A percentile compares a stretch with the other conserved stretches of the same genome.
These are phyloP conservation scores for Oscheius sp. DNA, from an alignment of 2,888 invertebrate genomes.

Conservation along the genomic window DNA sequence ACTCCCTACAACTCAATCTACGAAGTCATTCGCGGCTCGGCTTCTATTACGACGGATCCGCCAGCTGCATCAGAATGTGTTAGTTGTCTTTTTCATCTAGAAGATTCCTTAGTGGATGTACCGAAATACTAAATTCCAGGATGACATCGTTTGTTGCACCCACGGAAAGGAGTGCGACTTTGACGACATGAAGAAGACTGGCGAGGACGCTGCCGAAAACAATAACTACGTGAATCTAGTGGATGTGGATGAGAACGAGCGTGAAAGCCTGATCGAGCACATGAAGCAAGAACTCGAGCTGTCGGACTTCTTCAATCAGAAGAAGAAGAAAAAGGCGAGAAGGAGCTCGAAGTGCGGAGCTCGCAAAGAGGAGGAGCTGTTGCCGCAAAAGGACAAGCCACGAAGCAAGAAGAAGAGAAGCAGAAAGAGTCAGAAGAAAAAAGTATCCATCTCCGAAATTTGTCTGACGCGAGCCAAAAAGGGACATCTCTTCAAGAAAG, in stretches of 20 bases:
- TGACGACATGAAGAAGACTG: background rate
- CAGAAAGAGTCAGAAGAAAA: no score
- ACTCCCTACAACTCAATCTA: slow-evolving; percentile 7
- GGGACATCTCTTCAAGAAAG: background rate
- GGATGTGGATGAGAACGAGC: background rate
- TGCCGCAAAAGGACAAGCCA: slow-evolving; percentile 2
- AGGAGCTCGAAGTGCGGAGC: background rate
- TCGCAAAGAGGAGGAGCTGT: background rate
- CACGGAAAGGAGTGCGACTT: background rate
- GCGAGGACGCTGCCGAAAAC: background rate
- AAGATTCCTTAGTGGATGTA: no score
- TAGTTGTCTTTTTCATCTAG: no score
- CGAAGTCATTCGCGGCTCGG: background rate
- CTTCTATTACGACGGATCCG: background rate
- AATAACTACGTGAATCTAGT: background rate
- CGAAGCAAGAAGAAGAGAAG: background rate
- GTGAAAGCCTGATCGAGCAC: background rate
- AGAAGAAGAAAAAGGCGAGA: background rate
- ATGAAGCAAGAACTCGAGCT: slow-evolving; percentile 2
- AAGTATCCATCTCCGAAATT: no score
- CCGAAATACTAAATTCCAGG: no score
- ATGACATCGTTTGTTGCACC: background rate
- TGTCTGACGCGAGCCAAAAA: no score
- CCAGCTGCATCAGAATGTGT: no score
- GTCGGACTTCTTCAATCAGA: background rate